Evolutionary conservation across 2,113 vertebrate genomes (phyloP).

Genomic region (Lepidothrix coronata): DNA sequence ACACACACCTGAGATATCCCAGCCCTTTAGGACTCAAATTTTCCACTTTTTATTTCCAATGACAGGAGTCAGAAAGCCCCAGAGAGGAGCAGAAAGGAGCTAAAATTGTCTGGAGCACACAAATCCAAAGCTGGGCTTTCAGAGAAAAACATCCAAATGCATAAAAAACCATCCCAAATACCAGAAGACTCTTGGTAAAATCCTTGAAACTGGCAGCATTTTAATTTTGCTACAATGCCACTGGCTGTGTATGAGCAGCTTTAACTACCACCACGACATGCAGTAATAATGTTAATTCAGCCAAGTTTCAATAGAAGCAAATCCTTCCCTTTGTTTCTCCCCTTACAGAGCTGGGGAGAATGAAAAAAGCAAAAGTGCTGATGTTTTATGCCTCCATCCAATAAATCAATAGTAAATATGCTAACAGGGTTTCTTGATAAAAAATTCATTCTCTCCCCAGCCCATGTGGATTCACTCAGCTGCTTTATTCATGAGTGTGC

Average conservation of each 20-base stretch:
- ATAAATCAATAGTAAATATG: slow-evolving; percentile 49
- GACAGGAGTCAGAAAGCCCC: background rate
- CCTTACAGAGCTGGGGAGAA: background rate
- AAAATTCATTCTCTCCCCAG: slow-evolving; percentile 48
- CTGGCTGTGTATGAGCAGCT: background rate
- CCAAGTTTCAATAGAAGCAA: background rate
- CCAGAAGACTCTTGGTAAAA: background rate
- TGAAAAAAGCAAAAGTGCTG: background rate
- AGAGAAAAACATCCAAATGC: background rate
- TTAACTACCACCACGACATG: background rate
- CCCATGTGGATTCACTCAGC: background rate
- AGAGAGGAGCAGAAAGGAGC: background rate
- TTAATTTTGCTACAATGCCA: background rate
- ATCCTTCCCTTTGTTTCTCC: background rate
- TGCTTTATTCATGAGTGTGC: slow-evolving; percentile 28
- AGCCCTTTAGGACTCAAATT: background rate
- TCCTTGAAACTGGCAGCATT: background rate
- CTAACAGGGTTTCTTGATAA: slow-evolving; percentile 47
- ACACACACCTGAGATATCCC: background rate
- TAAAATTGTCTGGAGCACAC: background rate
- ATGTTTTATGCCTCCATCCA: background rate
- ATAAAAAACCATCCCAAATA: background rate
- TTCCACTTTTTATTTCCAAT: background rate
- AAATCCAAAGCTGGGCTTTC: background rate
- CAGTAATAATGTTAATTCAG: background rate